Evolutionary conservation across 2,113 vertebrate species (phyloP).

Genomic region (Dunckerocampus dactyliophorus): DNA sequence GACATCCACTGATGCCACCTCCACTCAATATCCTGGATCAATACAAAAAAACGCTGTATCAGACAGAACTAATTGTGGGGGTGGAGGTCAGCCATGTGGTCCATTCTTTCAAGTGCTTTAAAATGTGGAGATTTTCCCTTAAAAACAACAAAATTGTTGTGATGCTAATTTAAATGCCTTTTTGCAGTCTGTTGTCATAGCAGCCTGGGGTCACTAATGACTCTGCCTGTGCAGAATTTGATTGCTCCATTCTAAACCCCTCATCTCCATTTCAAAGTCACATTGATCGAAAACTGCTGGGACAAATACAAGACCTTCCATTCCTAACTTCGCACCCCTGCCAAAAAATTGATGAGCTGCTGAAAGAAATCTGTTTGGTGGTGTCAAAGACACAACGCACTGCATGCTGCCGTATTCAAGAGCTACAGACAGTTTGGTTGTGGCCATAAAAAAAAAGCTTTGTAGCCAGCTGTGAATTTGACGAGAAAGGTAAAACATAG

Average conservation of each 20-base stretch:
- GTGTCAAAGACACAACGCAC: background rate
- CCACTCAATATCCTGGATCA: conserved; percentile 36
- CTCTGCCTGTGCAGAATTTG: conserved; percentile 33
- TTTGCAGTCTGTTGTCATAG: conserved; percentile 21
- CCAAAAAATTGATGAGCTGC: background rate
- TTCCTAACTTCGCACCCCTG: conserved; percentile 19
- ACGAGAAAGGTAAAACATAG: too few species aligned
- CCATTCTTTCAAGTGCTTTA: conserved; percentile 51
- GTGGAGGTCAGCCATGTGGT: conserved; percentile 45
- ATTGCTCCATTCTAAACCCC: conserved; percentile 37
- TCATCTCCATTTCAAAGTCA: conserved; percentile 37
- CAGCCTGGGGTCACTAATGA: conserved; percentile 4
- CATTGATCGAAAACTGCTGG: conserved; percentile 36
- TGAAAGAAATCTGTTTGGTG: background rate
- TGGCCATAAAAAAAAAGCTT: background rate
- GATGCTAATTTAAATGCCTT: conserved; percentile 37
- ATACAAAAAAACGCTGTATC: conserved; percentile 52
- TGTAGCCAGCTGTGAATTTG: too few species aligned
- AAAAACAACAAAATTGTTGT: conserved; percentile 22
- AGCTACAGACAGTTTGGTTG: background rate
- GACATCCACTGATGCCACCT: conserved; percentile 41
- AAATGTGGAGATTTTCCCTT: conserved; percentile 22
- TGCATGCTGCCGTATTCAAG: background rate
- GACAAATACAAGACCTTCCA: conserved; percentile 20
- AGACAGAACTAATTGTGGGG: conserved; percentile 59